These are phyloP conservation scores for Phainopepla nitens DNA, from an alignment of 2,113 vertebrate species.

Conservation along the genomic window DNA sequence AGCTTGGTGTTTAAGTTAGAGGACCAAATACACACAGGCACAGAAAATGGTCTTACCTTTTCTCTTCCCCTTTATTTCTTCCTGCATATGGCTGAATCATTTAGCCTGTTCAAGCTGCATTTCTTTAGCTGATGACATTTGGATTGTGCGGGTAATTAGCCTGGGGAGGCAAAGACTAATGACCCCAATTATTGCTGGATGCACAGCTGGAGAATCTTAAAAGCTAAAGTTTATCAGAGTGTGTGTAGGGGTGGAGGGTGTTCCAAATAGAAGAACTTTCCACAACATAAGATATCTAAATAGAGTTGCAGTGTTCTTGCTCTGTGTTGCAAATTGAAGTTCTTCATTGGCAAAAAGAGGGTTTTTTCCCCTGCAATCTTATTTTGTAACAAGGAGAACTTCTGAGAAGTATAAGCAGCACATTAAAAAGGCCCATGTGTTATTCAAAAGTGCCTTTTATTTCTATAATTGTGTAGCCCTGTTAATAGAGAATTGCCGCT, in stretches of 20 bases:
- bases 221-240: conserved; percentile 32
- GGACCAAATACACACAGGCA: neutral
- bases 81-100: neutral
- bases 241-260: neutral
- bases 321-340: neutral
- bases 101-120: conserved; percentile 7
- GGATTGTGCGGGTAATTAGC: conserved; percentile 35
- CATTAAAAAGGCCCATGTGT: rapidly evolving
- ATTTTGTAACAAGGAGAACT: neutral
- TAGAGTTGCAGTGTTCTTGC: neutral
- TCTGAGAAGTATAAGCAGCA: neutral
- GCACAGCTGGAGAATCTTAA: conserved; percentile 31
- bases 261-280: neutral
- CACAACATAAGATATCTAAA: neutral
- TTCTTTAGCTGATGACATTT: conserved; percentile 28
- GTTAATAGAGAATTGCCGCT: neutral
- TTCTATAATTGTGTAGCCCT: neutral
- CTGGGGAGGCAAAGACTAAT: conserved; percentile 24
- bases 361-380: neutral
- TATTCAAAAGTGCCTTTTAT: neutral
- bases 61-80: neutral
- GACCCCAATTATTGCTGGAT: conserved; percentile 23
- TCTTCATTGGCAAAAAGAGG: neutral
- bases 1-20: neutral
- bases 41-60: neutral